Conservation (phyloP, 92 coral and sea anemone genomes). For the Zoanthus gigantus region DNA sequence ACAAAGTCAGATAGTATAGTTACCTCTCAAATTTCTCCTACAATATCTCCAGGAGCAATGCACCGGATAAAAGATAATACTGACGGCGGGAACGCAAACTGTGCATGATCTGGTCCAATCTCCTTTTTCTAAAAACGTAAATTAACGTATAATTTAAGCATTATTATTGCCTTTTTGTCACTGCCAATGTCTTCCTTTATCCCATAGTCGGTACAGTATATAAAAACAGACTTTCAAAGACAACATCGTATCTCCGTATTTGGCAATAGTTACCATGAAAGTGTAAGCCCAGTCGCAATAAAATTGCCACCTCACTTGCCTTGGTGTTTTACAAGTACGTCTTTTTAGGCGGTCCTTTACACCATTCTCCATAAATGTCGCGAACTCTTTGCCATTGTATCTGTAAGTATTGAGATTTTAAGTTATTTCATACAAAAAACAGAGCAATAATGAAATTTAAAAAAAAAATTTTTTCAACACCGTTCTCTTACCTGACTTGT, state of each 20-base stretch:
- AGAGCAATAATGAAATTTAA: background rate
- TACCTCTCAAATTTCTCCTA: conserved; percentile 62
- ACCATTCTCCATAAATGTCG: conserved; percentile 28
- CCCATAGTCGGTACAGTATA: background rate
- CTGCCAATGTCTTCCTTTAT: conserved; percentile 11
- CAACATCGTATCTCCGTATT: conserved; percentile 2
- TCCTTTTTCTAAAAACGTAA: conserved; percentile 22
- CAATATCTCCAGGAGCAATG: conserved; percentile 60
- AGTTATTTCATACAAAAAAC: background rate
- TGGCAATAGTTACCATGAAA: conserved; percentile 45
- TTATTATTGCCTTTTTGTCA: conserved; percentile 2
- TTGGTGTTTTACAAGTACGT: conserved; percentile 37
- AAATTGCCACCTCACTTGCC: conserved; percentile 44
- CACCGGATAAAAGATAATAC: conserved; percentile 44
- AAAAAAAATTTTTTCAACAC: background rate
- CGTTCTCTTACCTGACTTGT: conserved; percentile 26
- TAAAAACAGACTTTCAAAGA: background rate
- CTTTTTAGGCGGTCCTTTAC: conserved; percentile 34
- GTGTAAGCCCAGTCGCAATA: conserved; percentile 66
- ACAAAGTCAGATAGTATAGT: background rate
- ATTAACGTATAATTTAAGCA: background rate
- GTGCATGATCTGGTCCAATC: conserved; percentile 56
- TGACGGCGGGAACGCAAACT: conserved; percentile 47
- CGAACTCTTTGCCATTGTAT: conserved; percentile 45
- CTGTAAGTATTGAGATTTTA: conserved; percentile 22